Base-by-base conservation (phyloP, 2,888 invertebrate species). In the Ennomos quercinarius region DNA sequence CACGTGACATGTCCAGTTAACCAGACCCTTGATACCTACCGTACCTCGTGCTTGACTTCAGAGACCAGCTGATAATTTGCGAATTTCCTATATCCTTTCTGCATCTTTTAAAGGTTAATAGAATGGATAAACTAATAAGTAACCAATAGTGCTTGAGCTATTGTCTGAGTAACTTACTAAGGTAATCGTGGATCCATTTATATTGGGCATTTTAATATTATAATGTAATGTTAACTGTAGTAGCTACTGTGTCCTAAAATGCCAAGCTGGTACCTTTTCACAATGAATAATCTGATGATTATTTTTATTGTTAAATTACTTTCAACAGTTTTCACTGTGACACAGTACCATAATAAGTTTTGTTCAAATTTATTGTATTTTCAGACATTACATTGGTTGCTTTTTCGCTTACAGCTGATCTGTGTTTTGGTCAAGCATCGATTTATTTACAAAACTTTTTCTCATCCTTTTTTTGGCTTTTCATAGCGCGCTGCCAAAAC, bases 401-500 rank as follows among this genome's bases (percentile, higher is more conserved):
- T 83, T 37, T 81, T 90, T 89, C 73, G 90, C 90, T 88, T 80
- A 81, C 80, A 84, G 83, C 82, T 88, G 86, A 80, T 74, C 47
- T 38, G 12, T 61, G 65, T 73, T 72, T 72, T 73, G 72, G 74
- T 73, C 63, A 66, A 68, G 56, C 13, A 39, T 27, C 51, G 46
- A 65, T 57, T 67, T 63, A 68, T 72, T 72, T 46, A 40, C 52
- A 38, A 12, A 45, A 11, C n/a, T 11, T 40, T 47, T 10, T 51
- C 36, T 13, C 10, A 38, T 9, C n/a, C 8, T 70, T 74, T 66
- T 73, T 74, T 72, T 64, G 61, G n/a, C 37, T 37, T 10, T 17
- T 64, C n/a, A n/a, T n/a, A n/a, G n/a, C n/a, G 62, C 67, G 54
- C 59, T 62, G 54, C 59, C 63, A 67, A 64, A 66, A 51, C 39